Evolutionary conservation across 2,888 invertebrate species (phyloP).

Genomic region (Uloborus plumipes): DNA sequence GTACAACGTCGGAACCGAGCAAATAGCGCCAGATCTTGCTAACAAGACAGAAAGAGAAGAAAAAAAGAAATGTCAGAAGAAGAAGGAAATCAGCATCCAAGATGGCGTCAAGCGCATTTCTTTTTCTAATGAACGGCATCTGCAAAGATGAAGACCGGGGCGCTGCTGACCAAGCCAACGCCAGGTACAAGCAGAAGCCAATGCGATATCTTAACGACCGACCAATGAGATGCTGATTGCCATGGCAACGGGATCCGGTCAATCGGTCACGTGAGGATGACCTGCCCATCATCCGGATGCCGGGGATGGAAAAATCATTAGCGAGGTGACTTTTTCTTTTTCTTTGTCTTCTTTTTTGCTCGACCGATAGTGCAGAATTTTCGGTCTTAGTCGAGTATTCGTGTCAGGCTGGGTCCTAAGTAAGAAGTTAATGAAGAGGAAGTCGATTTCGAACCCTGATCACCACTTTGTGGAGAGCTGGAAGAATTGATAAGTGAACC

Average conservation of each 20-base stretch:
- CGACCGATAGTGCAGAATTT: too few species aligned
- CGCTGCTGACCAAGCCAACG: slow-evolving; percentile 20
- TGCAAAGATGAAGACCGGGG: slow-evolving; percentile 27
- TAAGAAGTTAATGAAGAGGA: too few species aligned
- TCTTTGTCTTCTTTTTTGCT: not conserved
- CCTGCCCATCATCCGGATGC: slow-evolving; percentile 41
- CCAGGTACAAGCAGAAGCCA: slow-evolving; percentile 16
- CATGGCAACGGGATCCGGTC: slow-evolving; percentile 60
- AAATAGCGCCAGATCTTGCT: too few species aligned
- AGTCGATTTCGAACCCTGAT: too few species aligned
- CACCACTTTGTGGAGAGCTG: too few species aligned
- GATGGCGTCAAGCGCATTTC: slow-evolving; percentile 47
- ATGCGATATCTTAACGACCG: slow-evolving; percentile 47
- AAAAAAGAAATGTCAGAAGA: not conserved
- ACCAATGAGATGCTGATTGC: slow-evolving; percentile 55
- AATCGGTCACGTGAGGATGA: slow-evolving; percentile 53
- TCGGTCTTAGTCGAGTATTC: too few species aligned
- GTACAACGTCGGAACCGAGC: too few species aligned
- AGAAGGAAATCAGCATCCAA: slow-evolving; percentile 36
- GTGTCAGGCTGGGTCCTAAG: too few species aligned
- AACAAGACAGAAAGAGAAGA: not conserved
- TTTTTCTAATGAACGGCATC: slow-evolving; percentile 56
- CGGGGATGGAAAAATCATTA: slow-evolving; percentile 19
- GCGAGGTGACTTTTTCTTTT: slow-evolving; percentile 2
- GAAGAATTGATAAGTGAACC: too few species aligned